Base-by-base conservation (phyloP, 2,113 vertebrate genomes). In the Heterocephalus glaber region DNA sequence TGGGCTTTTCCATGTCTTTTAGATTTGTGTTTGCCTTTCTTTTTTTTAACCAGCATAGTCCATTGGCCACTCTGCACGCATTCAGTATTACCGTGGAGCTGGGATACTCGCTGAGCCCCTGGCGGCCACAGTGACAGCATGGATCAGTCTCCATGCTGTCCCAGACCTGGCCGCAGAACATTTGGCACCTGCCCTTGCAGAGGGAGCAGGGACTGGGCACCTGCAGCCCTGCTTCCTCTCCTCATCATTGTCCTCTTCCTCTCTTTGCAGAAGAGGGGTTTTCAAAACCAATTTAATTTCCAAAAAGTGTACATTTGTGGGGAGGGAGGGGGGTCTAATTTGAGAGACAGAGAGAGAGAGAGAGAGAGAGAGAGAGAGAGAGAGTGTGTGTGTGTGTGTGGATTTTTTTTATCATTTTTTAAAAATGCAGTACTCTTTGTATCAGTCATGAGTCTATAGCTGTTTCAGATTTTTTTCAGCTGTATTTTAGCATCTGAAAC, bases 341-440 rank as follows among this genome's bases (percentile, higher is more conserved):
- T 95, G 95, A 87, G 94, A 76, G 95, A 89, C 92, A 65, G 94
- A 65, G 86, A 8, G 86, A 16, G 72, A 0, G 56, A 0, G 47
- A 2, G 72, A 14, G 65, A 35, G 79, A 17, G 85, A 66, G 60
- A 16, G 85, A 54, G 38, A 60, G 79, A n/a, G 85, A 79, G 24
- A 92, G 63, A 85, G 4, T 95, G 77, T 93, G 60, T 90, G 11
- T 95, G 58, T 86, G 49, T 88, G 98, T 98, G 98, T 98, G 98
- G 97, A 98, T 98, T 98, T 98, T 83, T 98, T 98, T 98, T 98
- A 98, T 98, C 98, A 98, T 98, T 99, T 99, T 99, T 99, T 98
- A 94, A 98, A 98, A 98, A 98, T 98, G 98, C 98, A 98, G 98
- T 98, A 98, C 98, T 98, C 98, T 98, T 99, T 99, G 98, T 99